Conservation (phyloP, 2,888 invertebrate genomes). For the Tillus elongatus region DNA sequence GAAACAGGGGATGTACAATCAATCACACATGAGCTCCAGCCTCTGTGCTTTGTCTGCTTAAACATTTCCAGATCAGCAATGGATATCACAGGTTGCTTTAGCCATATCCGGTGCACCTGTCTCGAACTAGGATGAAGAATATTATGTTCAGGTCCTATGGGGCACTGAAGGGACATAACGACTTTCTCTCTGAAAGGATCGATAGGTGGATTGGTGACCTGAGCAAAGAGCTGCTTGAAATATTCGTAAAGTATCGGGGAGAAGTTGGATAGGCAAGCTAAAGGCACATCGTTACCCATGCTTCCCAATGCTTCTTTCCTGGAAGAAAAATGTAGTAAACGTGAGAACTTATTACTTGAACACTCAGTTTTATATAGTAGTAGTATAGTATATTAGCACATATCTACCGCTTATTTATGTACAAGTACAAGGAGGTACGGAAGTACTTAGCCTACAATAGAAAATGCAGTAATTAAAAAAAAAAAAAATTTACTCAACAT, state of each 20-base stretch:
- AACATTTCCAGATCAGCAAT: constrained; percentile 82
- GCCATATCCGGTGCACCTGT: constrained; percentile 63
- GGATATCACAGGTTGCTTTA: constrained; percentile 90
- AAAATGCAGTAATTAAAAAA: too few relatives aligned
- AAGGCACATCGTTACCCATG: constrained; percentile 98
- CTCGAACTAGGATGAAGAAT: constrained; percentile 80
- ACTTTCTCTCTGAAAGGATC: constrained; percentile 98
- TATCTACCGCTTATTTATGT: too few relatives aligned
- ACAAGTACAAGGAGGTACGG: too few relatives aligned
- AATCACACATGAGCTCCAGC: constrained; percentile 73
- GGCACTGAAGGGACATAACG: constrained; percentile 96
- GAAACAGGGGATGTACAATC: constrained; percentile 79
- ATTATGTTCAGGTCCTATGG: constrained; percentile 94
- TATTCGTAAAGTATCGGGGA: constrained; percentile 94
- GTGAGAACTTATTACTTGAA: too few relatives aligned
- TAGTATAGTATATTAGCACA: too few relatives aligned
- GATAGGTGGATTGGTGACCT: constrained; percentile 98
- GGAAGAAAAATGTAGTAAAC: constrained; percentile 25
- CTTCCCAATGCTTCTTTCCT: constrained; percentile 98
- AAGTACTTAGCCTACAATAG: too few relatives aligned
- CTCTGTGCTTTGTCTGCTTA: constrained; percentile 71
- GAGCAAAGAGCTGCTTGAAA: constrained; percentile 98
- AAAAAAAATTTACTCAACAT: too few relatives aligned
- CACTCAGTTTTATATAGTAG: too few relatives aligned
- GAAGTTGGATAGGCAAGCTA: constrained; percentile 93